Conservation (phyloP, 2,888 invertebrate genomes). For the Malacosoma neustria region DNA sequence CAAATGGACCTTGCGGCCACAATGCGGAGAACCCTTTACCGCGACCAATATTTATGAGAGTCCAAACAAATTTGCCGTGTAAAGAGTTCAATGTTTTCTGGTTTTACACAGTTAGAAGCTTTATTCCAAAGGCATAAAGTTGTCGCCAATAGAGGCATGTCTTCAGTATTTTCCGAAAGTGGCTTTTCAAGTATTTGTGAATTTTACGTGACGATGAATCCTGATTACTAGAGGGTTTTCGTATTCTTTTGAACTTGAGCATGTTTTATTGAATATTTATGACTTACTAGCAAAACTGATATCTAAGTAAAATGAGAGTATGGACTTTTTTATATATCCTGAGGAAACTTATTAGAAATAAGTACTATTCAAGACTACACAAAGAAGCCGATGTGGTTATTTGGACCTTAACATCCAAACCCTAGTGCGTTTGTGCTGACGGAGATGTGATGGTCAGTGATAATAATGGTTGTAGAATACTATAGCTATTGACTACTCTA, state of each 20-base stretch:
- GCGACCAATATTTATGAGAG: not conserved
- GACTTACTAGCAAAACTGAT: too few relatives aligned
- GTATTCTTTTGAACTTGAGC: not conserved
- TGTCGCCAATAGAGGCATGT: not conserved
- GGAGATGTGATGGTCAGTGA: too few relatives aligned
- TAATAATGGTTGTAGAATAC: too few relatives aligned
- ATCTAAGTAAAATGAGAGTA: too few relatives aligned
- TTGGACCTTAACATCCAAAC: too few relatives aligned
- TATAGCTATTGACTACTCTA: too few relatives aligned
- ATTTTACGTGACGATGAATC: constrained; percentile 1
- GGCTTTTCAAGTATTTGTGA: not conserved
- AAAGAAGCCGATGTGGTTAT: too few relatives aligned
- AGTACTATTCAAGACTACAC: too few relatives aligned
- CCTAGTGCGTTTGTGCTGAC: too few relatives aligned
- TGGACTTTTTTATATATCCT: too few relatives aligned
- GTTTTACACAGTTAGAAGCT: not conserved
- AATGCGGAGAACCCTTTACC: constrained; percentile 4
- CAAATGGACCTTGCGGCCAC: constrained; percentile 17
- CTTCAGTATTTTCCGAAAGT: not conserved
- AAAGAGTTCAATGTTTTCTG: not conserved
- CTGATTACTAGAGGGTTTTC: not conserved
- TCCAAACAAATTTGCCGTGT: not conserved
- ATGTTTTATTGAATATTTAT: too few relatives aligned
- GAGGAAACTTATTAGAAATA: too few relatives aligned
- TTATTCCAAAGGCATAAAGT: not conserved